Evolutionary conservation across 2,797 vertebrate genomes (phyloP), one percentile per base, ranked within the genome.

Genomic region (Mormyrus hasselquistii): DNA sequence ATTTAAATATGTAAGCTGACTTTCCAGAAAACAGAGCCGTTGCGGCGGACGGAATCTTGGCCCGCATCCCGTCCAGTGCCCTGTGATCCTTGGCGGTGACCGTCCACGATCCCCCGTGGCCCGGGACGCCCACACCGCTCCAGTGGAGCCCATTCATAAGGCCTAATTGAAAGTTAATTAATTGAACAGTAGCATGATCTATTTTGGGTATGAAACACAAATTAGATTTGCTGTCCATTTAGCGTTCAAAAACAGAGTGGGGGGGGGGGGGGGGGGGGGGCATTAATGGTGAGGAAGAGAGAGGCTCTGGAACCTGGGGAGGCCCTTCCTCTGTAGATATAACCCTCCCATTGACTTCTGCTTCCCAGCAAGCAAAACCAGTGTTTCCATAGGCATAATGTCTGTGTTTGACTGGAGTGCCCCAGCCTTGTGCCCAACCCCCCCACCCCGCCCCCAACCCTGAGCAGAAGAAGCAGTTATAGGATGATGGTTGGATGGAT

Each of bases 101-200:
- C 1, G 59, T 62, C 59, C 59, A 62, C 22, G 22, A 3, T 9
- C 22, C 59, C 8, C 8, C 7, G 2, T 5, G n/a, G 57, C 8
- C 57, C 6, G 7, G 8, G 59, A 25, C 82, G 59, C 88, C 86
- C 57, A 29, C 88, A 88, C 69, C 86, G 89, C 41, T 12, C n/a
- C 65, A 38, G 29, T 38, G 65, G 29, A 16, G 3, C 65, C 65
- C 29, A 73, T 38, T 38, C 69, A 87, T 89, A 91, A 2, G 44
- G 65, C 90, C 87, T 85, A 47, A 53, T 53, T 53, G 22, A 85
- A 85, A 50, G 83, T 29, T 85, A 85, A 50, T 85, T 85, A 16
- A 52, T 52, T 25, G 83, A 52, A 85, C 49, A 16, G 49, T 8
- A 44, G 41, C 76, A 85, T 25, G 22, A 47, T 44, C 47, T 53